These are phyloP conservation scores for Penaeus japonicus DNA, from an alignment of 1,140 invertebrate genomes.

Conservation along the genomic window DNA sequence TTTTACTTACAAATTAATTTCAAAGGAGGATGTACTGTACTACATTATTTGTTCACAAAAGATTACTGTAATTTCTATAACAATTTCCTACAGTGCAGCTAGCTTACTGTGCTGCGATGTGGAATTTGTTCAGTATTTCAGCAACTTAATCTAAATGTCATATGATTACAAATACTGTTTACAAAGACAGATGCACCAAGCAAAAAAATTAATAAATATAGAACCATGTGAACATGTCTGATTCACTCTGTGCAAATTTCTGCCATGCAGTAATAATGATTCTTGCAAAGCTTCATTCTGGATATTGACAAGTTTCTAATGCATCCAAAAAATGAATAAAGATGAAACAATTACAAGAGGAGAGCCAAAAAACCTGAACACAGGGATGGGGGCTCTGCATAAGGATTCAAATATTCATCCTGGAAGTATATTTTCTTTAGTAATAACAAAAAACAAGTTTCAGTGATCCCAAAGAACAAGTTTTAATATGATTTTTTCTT, in stretches of 20 bases:
- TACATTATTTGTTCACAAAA: too few species aligned
- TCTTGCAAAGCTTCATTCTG: slow-evolving; percentile 46
- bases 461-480: too few species aligned
- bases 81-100: slow-evolving; percentile 28
- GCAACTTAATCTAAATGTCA: slow-evolving; percentile 40
- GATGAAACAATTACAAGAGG: slow-evolving; percentile 23
- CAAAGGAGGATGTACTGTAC: not conserved
- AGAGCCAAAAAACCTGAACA: slow-evolving; percentile 17
- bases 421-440: too few species aligned
- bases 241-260: slow-evolving; percentile 43
- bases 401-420: too few species aligned
- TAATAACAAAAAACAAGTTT: too few species aligned
- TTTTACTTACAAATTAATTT: not conserved
- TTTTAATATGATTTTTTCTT: too few species aligned
- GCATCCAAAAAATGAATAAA: slow-evolving; percentile 31
- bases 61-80: not conserved
- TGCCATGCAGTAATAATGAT: slow-evolving; percentile 44
- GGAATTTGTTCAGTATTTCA: slow-evolving; percentile 27
- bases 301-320: slow-evolving; percentile 34
- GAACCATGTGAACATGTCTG: slow-evolving; percentile 28
- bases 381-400: too few species aligned
- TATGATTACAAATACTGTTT: slow-evolving; percentile 7
- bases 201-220: slow-evolving; percentile 23
- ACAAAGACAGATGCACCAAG: slow-evolving; percentile 47
- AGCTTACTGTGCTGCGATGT: not conserved